A percentile compares a stretch with the other conserved stretches of the same genome.
These are phyloP conservation scores for Coptotermes formosanus DNA, from an alignment of 1,140 invertebrate genomes.

Conservation along the genomic window DNA sequence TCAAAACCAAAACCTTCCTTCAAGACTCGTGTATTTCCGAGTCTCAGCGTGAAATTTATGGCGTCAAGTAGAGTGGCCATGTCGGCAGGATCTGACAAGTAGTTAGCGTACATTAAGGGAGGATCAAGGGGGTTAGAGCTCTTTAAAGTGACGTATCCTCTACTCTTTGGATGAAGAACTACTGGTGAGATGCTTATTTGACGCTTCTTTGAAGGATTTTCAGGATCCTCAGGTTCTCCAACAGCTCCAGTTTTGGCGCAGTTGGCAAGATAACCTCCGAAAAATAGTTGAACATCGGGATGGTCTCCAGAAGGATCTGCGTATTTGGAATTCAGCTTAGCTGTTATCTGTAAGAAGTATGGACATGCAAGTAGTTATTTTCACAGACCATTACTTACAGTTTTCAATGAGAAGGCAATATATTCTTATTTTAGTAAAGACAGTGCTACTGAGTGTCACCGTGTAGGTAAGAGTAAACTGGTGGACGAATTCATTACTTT, in stretches of 20 bases:
- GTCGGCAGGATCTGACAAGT: constrained; percentile 54
- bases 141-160: constrained; percentile 57
- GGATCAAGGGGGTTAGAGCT: constrained; percentile 59
- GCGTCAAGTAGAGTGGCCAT: constrained; percentile 50
- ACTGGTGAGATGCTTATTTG: constrained; percentile 40
- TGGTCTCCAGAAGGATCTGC: constrained; percentile 52
- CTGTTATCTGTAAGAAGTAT: constrained; percentile 45
- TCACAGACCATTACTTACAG: too few relatives aligned
- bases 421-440: too few relatives aligned
- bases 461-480: too few relatives aligned
- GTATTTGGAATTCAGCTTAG: constrained; percentile 46
- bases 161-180: constrained; percentile 54
- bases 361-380: too few relatives aligned
- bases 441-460: too few relatives aligned
- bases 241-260: constrained; percentile 75
- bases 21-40: constrained; percentile 43
- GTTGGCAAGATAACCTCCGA: constrained; percentile 70
- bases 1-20: constrained; percentile 39
- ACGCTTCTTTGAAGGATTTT: constrained; percentile 42
- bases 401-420: too few relatives aligned
- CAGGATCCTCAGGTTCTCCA: constrained; percentile 29
- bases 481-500: too few relatives aligned
- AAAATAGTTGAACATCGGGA: constrained; percentile 42
- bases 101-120: constrained; percentile 65
- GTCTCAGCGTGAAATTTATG: constrained; percentile 45